phyloP scores from a whole-genome alignment of 2,888 invertebrate genomes.

The Beris morrisii region DNA sequence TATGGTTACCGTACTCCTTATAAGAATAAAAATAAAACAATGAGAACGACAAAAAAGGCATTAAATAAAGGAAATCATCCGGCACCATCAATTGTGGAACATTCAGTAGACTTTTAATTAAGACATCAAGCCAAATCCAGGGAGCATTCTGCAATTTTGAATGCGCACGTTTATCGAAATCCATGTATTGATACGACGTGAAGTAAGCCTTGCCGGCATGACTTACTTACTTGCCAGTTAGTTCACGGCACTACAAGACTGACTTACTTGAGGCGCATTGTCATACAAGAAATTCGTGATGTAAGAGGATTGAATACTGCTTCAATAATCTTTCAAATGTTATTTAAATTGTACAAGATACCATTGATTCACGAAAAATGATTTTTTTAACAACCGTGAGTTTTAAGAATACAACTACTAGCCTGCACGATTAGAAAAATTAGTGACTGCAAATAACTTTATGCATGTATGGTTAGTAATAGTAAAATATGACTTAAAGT shows the following conservation, averaged over 20 bases:
- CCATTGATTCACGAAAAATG: slow-evolving; percentile 13
- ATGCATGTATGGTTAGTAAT: no score
- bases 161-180: slow-evolving; percentile 33
- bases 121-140: slow-evolving; percentile 39
- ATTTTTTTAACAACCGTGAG: slow-evolving; percentile 2
- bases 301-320: neutral
- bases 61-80: neutral
- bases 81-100: no score
- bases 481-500: no score
- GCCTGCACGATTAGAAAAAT: no score
- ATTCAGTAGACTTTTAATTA: slow-evolving; percentile 39
- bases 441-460: no score
- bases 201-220: neutral
- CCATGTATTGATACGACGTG: slow-evolving; percentile 8
- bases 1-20: neutral
- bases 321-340: slow-evolving; percentile 10
- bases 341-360: slow-evolving; percentile 13
- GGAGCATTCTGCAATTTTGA: slow-evolving; percentile 31
- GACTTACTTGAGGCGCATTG: slow-evolving; percentile 16
- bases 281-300: slow-evolving; percentile 33
- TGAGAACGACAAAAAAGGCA: neutral
- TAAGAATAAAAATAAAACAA: neutral
- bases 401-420: neutral
- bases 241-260: slow-evolving; percentile 13
- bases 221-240: slow-evolving; percentile 3